These are phyloP conservation scores for Nixonia krombeini DNA, from an alignment of 1,140 invertebrate genomes.

Conservation along the genomic window DNA sequence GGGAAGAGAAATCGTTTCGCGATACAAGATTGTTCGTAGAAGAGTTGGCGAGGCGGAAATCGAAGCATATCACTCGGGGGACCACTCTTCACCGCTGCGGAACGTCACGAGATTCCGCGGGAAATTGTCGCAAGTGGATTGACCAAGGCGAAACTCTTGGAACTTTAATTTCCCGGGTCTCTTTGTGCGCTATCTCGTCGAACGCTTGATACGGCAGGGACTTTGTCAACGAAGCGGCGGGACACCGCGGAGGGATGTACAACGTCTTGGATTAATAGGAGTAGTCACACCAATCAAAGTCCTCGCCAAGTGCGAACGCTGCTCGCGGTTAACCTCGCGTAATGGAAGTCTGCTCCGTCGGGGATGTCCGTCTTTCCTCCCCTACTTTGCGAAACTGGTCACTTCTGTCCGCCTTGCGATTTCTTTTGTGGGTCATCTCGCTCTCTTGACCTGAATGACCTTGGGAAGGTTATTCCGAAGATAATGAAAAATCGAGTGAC, in stretches of 20 bases:
- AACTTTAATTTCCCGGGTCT: conserved; percentile 29
- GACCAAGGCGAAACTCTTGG: background rate
- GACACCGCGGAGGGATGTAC: conserved; percentile 13
- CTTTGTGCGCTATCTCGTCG: background rate
- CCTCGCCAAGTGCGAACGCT: conserved; percentile 59
- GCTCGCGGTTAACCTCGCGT: conserved; percentile 66
- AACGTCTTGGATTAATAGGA: conserved; percentile 61
- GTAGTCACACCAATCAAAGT: conserved; percentile 66
- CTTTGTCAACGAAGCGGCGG: conserved; percentile 5
- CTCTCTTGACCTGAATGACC: too few species aligned
- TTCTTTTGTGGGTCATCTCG: background rate
- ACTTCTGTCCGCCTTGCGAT: conserved; percentile 5
- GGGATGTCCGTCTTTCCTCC: conserved; percentile 35
- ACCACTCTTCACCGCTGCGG: conserved; percentile 18
- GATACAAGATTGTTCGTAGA: background rate
- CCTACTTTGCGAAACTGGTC: background rate
- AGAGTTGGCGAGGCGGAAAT: conserved; percentile 25
- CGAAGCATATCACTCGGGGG: conserved; percentile 38
- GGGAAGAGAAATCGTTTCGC: too few species aligned
- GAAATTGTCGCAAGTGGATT: conserved; percentile 7
- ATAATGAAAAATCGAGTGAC: too few species aligned
- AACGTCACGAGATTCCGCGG: conserved; percentile 4
- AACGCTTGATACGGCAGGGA: background rate
- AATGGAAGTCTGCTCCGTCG: conserved; percentile 66
- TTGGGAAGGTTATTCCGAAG: too few species aligned